A percentile compares a stretch with the other conserved stretches of the same genome.
Conservation (phyloP, 2,888 invertebrate genomes). For the Sabellastarte sp. region DNA sequence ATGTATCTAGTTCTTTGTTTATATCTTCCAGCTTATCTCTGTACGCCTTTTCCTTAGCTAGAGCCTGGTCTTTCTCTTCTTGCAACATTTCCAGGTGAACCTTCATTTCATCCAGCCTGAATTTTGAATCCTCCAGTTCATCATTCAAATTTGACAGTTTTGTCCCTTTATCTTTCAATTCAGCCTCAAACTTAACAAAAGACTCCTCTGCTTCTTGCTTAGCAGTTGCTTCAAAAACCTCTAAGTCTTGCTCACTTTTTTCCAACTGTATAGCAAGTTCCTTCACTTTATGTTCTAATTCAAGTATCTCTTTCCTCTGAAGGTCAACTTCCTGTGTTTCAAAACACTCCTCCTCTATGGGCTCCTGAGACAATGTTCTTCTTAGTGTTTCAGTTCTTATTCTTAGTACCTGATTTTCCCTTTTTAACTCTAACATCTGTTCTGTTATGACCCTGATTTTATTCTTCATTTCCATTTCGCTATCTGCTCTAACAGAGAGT, state of each 20-base stretch:
- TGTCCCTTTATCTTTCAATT: not conserved
- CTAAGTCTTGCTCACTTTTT: slow-evolving; percentile 6
- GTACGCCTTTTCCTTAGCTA: not conserved
- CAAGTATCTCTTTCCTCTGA: not conserved
- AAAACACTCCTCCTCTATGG: not conserved
- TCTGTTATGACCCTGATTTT: not conserved
- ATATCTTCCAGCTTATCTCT: not conserved
- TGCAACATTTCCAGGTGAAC: slow-evolving; percentile 1
- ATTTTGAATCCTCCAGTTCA: slow-evolving; percentile 7
- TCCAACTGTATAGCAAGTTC: slow-evolving; percentile 7
- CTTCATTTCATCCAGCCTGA: not conserved
- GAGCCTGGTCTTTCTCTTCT: slow-evolving; percentile 2
- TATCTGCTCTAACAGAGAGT: slow-evolving; percentile 5
- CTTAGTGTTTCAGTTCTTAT: not conserved
- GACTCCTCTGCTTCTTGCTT: not conserved
- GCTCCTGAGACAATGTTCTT: not conserved
- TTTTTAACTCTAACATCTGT: not conserved
- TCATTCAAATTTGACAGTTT: not conserved
- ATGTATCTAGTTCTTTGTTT: too few species aligned
- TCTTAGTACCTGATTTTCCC: not conserved
- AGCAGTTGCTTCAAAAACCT: not conserved
- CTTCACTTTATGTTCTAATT: not conserved
- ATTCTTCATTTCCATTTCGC: not conserved
- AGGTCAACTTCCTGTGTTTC: not conserved
- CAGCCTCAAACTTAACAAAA: not conserved